phyloP scores from a whole-genome alignment of 2,113 vertebrate species.

The Castor canadensis region DNA sequence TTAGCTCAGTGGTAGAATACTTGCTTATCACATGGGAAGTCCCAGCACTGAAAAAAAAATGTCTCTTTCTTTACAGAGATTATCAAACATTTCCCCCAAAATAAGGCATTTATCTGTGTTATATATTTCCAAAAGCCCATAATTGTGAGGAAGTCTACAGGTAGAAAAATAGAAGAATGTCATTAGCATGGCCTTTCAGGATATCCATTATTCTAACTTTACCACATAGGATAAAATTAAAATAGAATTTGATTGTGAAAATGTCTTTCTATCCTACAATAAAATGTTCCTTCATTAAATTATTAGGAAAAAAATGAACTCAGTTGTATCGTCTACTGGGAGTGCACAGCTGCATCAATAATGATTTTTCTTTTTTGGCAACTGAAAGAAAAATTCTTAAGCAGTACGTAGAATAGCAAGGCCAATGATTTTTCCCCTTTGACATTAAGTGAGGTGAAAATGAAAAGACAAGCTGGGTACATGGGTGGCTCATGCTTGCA shows the following conservation, averaged over 20 bases:
- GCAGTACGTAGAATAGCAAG: background rate
- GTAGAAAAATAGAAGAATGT: background rate
- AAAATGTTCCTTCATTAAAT: background rate
- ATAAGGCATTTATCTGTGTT: background rate
- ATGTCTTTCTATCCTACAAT: background rate
- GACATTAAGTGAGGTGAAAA: background rate
- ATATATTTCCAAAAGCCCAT: background rate
- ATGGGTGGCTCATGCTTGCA: too few relatives aligned
- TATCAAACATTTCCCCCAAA: background rate
- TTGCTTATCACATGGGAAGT: background rate
- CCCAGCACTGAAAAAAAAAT: background rate
- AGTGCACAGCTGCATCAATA: constrained; percentile 1
- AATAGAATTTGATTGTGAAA: constrained; percentile 26
- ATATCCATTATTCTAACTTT: constrained; percentile 7
- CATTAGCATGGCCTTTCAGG: background rate
- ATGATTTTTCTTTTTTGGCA: background rate
- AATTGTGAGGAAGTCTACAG: background rate
- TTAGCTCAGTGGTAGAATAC: background rate
- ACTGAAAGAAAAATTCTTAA: constrained; percentile 22
- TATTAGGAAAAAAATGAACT: constrained; percentile 17
- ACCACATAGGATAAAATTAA: background rate
- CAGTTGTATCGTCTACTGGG: background rate
- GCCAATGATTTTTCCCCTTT: background rate
- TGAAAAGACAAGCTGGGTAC: too few relatives aligned
- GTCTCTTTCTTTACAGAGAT: background rate